Conservation (phyloP, 2,888 invertebrate genomes). For the Branchipolynoe longqiensis region DNA sequence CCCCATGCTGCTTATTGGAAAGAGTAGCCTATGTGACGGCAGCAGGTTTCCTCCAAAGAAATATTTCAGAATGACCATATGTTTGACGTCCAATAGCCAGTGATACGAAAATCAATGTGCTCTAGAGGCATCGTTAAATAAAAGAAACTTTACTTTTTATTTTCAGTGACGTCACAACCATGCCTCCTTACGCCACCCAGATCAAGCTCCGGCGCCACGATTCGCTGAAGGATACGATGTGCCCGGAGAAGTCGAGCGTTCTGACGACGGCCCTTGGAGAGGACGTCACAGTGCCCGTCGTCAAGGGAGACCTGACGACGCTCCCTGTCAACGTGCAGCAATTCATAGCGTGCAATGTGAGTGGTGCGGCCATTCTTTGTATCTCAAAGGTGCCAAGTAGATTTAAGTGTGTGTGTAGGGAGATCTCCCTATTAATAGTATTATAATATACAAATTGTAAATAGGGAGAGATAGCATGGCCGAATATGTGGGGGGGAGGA, state of each 20-base stretch:
- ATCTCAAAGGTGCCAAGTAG: not conserved
- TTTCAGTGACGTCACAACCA: too few relatives aligned
- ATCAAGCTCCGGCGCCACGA: slow-evolving; percentile 18
- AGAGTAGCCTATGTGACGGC: too few relatives aligned
- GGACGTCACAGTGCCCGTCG: slow-evolving; percentile 80
- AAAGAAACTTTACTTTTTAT: too few relatives aligned
- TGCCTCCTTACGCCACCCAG: slow-evolving; percentile 15
- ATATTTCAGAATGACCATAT: too few relatives aligned
- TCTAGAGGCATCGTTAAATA: too few relatives aligned
- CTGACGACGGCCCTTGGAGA: slow-evolving; percentile 67
- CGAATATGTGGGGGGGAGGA: too few relatives aligned
- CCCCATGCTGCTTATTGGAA: too few relatives aligned
- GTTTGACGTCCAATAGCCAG: too few relatives aligned
- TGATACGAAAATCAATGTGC: too few relatives aligned
- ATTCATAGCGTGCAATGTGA: slow-evolving; percentile 82
- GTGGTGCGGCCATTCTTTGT: slow-evolving; percentile 62
- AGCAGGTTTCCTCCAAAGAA: too few relatives aligned
- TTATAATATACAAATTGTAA: not conserved
- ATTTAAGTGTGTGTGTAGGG: not conserved
- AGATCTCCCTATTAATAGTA: not conserved
- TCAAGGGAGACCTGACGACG: slow-evolving; percentile 82
- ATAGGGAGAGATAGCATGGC: not conserved
- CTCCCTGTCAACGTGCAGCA: slow-evolving; percentile 81
- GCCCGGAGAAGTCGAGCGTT: not conserved
- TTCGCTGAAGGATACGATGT: slow-evolving; percentile 29